Percentiles rank a stretch among this genome's conserved stretches.
Conservation (phyloP, 1,140 invertebrate species). For the Oscheius sp. region DNA sequence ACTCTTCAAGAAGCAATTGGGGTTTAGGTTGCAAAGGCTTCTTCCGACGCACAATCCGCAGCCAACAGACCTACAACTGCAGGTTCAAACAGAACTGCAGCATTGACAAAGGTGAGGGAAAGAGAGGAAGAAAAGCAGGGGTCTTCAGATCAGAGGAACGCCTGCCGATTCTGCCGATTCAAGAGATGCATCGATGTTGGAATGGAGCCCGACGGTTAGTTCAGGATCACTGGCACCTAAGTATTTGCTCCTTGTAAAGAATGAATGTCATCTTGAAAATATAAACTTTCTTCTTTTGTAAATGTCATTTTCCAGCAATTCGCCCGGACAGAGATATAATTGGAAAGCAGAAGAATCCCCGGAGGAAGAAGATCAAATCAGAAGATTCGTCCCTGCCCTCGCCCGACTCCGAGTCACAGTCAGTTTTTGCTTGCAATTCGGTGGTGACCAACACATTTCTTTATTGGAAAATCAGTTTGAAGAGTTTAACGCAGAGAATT, state of each 20-base stretch:
- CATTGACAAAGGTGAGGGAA: slow-evolving; percentile 53
- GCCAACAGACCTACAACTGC: slow-evolving; percentile 52
- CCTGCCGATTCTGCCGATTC: slow-evolving; percentile 56
- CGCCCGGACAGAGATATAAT: slow-evolving; percentile 58
- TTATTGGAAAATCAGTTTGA: no score
- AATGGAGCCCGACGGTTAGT: slow-evolving; percentile 55
- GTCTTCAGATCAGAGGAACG: slow-evolving; percentile 55
- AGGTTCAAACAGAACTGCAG: slow-evolving; percentile 53
- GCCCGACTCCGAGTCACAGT: slow-evolving; percentile 33
- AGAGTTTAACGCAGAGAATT: no score
- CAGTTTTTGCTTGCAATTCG: no score
- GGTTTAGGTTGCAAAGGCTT: slow-evolving; percentile 42
- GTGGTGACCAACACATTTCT: no score
- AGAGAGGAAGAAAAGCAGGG: not conserved
- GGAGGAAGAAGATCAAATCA: slow-evolving; percentile 52
- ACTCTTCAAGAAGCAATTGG: not conserved
- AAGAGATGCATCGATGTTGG: slow-evolving; percentile 57
- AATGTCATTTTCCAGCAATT: slow-evolving; percentile 46
- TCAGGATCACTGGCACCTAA: not conserved
- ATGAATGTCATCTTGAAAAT: not conserved
- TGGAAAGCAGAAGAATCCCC: slow-evolving; percentile 59
- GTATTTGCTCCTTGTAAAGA: not conserved
- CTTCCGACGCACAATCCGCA: slow-evolving; percentile 56
- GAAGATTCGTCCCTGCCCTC: slow-evolving; percentile 52
- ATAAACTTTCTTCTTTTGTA: not conserved